A percentile compares a stretch with the other conserved stretches of the same genome.
These are phyloP conservation scores for Cepaea nemoralis DNA, from an alignment of 1,140 invertebrate species.

Conservation along the genomic window DNA sequence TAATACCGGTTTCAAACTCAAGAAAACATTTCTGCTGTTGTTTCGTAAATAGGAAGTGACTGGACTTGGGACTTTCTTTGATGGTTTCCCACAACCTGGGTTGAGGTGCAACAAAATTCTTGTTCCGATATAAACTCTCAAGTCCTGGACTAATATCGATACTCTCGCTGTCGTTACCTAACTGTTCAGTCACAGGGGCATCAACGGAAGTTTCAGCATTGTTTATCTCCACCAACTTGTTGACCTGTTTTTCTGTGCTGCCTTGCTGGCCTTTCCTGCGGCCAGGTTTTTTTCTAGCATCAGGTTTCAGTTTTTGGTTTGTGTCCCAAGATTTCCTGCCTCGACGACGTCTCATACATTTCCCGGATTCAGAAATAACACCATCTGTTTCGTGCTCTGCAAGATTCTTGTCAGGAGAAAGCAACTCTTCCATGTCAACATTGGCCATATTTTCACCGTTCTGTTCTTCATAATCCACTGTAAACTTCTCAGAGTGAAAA, in stretches of 20 bases:
- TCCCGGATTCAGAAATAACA: neutral
- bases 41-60: neutral
- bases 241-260: neutral
- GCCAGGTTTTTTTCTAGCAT: neutral
- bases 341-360: neutral
- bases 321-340: slow-evolving; percentile 18
- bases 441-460: neutral
- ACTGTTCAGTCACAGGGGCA: neutral
- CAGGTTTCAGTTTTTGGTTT: neutral
- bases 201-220: neutral
- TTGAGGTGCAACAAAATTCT: neutral
- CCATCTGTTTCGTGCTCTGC: neutral
- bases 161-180: neutral
- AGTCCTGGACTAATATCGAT: slow-evolving; percentile 1
- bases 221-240: neutral
- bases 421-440: neutral
- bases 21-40: neutral
- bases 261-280: neutral
- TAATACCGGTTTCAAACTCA: neutral
- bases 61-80: neutral
- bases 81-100: slow-evolving; percentile 5
- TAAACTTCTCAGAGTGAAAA: too few species aligned
- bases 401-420: neutral
- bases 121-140: neutral
- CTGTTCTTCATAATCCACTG: neutral